phyloP scores from a whole-genome alignment of 2,888 invertebrate genomes.

The Hypena proboscidalis region DNA sequence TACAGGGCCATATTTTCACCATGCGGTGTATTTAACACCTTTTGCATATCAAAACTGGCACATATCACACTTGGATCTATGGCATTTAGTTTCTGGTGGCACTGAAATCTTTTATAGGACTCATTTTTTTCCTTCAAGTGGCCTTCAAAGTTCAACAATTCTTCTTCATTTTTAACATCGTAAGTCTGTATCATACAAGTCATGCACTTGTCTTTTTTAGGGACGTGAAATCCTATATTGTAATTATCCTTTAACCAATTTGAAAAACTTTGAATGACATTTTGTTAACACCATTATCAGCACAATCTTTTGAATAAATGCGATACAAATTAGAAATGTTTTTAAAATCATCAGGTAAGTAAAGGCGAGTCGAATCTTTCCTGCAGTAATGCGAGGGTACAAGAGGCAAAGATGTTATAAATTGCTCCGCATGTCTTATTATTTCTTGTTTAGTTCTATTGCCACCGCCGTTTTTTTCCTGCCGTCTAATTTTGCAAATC shows the following conservation, averaged over 20 bases:
- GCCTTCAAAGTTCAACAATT: background rate
- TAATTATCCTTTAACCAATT: too few species aligned
- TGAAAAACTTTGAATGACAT: too few species aligned
- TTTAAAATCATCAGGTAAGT: constrained; percentile 14
- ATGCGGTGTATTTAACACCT: constrained; percentile 13
- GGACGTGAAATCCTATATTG: too few species aligned
- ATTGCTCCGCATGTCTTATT: constrained; percentile 6
- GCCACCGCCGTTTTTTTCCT: constrained; percentile 13
- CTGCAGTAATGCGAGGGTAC: constrained; percentile 28
- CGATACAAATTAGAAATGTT: background rate
- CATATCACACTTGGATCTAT: constrained; percentile 5
- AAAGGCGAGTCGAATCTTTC: constrained; percentile 18
- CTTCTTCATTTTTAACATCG: background rate
- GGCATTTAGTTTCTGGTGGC: constrained; percentile 3
- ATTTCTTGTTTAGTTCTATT: constrained; percentile 19
- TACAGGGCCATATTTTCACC: constrained; percentile 3
- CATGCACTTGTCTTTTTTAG: background rate
- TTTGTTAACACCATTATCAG: too few species aligned
- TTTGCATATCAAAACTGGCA: constrained; percentile 15
- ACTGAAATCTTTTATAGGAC: constrained; percentile 11
- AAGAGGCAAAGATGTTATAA: constrained; percentile 18
- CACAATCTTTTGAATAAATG: too few species aligned
- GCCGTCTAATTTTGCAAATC: constrained; percentile 16
- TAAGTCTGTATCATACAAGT: too few species aligned
- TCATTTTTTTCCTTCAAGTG: background rate